Percentiles rank a stretch among this genome's conserved stretches.
Conservation (phyloP, 2,113 vertebrate species). For the Morone saxatilis region DNA sequence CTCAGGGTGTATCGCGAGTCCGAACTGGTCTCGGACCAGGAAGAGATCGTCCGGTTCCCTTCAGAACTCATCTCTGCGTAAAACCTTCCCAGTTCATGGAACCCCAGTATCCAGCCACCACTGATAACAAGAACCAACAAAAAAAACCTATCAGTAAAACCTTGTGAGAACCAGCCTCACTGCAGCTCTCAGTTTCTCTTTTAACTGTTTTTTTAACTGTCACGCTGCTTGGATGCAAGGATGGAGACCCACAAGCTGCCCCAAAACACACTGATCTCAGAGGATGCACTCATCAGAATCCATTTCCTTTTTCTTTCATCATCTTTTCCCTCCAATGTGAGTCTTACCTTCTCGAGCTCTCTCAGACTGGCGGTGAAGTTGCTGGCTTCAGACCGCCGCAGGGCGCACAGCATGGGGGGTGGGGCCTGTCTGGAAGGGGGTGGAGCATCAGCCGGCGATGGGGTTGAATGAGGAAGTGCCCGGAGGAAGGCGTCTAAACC, state of each 20-base stretch:
- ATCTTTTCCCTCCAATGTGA: no score
- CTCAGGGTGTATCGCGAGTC: slow-evolving; percentile 98
- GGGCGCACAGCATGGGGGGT: slow-evolving; percentile 88
- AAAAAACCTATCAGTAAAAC: no score
- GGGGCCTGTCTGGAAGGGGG: slow-evolving; percentile 83
- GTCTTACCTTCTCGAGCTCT: slow-evolving; percentile 92
- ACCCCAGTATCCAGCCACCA: slow-evolving; percentile 98
- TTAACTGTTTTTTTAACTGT: no score
- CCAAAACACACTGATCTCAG: not conserved
- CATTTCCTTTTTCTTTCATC: not conserved
- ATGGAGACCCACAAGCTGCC: not conserved
- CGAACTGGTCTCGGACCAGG: slow-evolving; percentile 95
- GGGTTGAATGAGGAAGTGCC: slow-evolving; percentile 83
- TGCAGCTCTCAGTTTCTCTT: not conserved
- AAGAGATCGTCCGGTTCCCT: slow-evolving; percentile 96
- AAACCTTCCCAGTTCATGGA: slow-evolving; percentile 99
- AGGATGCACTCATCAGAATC: not conserved
- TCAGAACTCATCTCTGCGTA: slow-evolving; percentile 97
- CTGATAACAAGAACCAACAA: slow-evolving; percentile 70
- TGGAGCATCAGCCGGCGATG: slow-evolving; percentile 76
- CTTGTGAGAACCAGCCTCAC: not conserved
- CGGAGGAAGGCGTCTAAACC: slow-evolving; percentile 90
- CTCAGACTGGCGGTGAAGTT: slow-evolving; percentile 95
- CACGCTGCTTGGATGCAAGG: no score
- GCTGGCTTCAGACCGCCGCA: slow-evolving; percentile 90